phyloP scores from a whole-genome alignment of 2,888 invertebrate genomes.

The Exocentrus adspersus region DNA sequence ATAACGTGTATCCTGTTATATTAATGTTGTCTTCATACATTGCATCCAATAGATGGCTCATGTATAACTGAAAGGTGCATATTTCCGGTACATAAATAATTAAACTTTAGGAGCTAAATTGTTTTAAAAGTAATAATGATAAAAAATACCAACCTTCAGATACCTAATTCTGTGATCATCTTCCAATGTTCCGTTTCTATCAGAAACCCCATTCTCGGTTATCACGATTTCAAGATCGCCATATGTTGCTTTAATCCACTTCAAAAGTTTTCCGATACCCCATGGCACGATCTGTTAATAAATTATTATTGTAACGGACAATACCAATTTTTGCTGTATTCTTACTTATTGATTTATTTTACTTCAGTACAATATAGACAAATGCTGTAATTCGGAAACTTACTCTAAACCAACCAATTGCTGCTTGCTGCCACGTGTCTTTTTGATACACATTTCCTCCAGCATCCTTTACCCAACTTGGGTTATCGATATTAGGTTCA shows the following conservation, averaged over 20 bases:
- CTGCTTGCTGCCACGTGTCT: constrained; percentile 7
- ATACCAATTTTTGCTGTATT: too few relatives aligned
- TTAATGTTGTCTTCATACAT: constrained; percentile 61
- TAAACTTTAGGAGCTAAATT: not conserved
- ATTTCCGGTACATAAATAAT: not conserved
- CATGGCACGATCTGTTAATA: constrained; percentile 69
- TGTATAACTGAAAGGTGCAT: constrained; percentile 32
- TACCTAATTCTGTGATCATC: constrained; percentile 68
- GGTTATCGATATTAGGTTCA: constrained; percentile 16
- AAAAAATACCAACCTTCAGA: constrained; percentile 62
- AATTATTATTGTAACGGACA: too few relatives aligned
- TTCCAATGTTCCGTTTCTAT: constrained; percentile 64
- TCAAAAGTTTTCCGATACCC: constrained; percentile 69
- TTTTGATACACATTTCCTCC: constrained; percentile 10
- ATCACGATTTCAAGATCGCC: constrained; percentile 69
- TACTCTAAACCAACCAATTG: constrained; percentile 29
- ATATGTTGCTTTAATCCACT: constrained; percentile 70
- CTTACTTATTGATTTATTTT: not conserved
- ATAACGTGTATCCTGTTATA: constrained; percentile 67
- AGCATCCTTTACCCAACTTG: constrained; percentile 27
- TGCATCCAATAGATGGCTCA: constrained; percentile 54
- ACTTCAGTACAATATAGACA: not conserved
- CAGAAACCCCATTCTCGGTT: constrained; percentile 71
- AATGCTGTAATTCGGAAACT: not conserved
- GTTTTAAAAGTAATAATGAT: too few relatives aligned